Evolutionary conservation across 2,113 vertebrate species (phyloP).

Genomic region (Ochotona curzoniae): DNA sequence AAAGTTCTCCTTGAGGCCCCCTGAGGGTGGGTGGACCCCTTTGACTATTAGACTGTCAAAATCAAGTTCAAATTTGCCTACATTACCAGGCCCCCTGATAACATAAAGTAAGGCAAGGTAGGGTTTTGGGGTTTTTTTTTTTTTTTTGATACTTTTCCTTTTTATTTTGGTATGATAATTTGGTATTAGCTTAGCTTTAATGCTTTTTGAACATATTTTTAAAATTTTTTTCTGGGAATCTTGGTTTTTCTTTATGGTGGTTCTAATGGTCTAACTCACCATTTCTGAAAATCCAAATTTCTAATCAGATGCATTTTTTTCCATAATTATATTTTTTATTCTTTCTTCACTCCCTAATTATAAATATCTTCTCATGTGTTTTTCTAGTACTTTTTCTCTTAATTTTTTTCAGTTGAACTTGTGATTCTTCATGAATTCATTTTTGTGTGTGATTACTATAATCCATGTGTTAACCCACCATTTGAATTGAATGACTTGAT

Average conservation of each 20-base stretch:
- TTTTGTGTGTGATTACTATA: background rate
- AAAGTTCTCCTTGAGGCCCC: background rate
- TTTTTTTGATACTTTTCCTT: background rate
- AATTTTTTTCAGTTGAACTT: conserved; percentile 15
- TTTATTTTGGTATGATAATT: conserved; percentile 11
- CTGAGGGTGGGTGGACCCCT: background rate
- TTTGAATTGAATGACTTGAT: background rate
- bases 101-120: background rate
- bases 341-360: background rate
- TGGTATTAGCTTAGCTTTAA: background rate
- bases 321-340: conserved; percentile 5
- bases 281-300: conserved; percentile 40
- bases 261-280: background rate
- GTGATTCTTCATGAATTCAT: background rate
- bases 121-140: background rate
- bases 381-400: conserved; percentile 1
- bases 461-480: background rate
- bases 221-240: conserved; percentile 39
- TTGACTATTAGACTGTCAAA: background rate
- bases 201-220: background rate
- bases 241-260: background rate
- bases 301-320: background rate
- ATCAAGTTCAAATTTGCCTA: background rate
- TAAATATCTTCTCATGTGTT: background rate
- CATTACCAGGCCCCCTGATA: background rate